phyloP scores from a whole-genome alignment of 2,888 invertebrate genomes.

The Volucella zonaria region DNA sequence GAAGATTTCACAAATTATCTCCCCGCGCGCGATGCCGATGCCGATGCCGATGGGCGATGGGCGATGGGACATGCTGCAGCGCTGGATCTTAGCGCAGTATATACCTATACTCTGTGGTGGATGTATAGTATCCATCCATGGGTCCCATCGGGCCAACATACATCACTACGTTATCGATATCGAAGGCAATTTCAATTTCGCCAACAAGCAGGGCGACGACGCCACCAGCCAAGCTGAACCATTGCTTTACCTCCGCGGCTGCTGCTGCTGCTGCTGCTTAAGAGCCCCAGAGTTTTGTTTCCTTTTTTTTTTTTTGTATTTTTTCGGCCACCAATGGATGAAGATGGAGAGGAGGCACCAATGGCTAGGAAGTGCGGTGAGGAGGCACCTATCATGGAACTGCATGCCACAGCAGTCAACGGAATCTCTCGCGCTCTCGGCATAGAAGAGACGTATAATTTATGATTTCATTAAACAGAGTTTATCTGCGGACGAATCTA shows the following conservation, averaged over 20 bases:
- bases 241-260: conserved; percentile 57
- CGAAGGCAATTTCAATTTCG: conserved; percentile 74
- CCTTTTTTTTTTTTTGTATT: conserved; percentile 32
- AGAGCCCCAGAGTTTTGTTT: conserved; percentile 17
- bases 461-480: conserved; percentile 82
- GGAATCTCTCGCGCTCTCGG: conserved; percentile 61
- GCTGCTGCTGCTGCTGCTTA: conserved; percentile 23
- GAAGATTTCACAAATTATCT: conserved; percentile 75
- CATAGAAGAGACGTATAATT: conserved; percentile 77
- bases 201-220: conserved; percentile 68
- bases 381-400: conserved; percentile 8
- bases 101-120: not conserved
- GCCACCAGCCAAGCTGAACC: conserved; percentile 49
- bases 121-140: too few species aligned
- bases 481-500: conserved; percentile 81
- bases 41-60: conserved; percentile 10
- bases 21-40: conserved; percentile 42
- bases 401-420: conserved; percentile 61
- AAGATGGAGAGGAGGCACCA: too few species aligned
- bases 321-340: too few species aligned
- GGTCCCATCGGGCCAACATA: conserved; percentile 57
- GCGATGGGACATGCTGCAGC: conserved; percentile 6
- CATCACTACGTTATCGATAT: conserved; percentile 74
- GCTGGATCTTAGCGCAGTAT: conserved; percentile 8
- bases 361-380: too few species aligned